Evolutionary conservation across 64 coral and sea anemone species (phyloP), one percentile per base, ranked within the genome.

Genomic region (Dendrophyllia cribrosa): DNA sequence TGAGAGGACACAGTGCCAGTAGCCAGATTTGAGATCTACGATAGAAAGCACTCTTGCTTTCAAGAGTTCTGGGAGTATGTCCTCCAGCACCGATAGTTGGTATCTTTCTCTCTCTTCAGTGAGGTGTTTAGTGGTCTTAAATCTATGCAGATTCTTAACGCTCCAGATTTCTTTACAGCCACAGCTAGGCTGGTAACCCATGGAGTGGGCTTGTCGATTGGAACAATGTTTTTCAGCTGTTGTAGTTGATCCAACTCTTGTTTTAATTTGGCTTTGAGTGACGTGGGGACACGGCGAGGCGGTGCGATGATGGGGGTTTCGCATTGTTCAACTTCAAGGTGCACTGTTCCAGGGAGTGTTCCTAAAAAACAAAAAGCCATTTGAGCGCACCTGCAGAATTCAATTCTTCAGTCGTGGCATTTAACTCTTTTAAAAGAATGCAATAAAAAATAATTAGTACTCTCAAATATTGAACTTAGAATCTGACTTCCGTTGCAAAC

Each of bases 251-350:
- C 70, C 59, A 92, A 24, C 13, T 86, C 48, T 63, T 67, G 26
- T 50, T 77, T 91, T 13, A 92, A 14, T 23, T 86, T 75, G 9
- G 8, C 45, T 66, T 92, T 92, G 19, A 93, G 72, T 7, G 56
- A 44, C 16, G 51, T 3, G 66, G 83, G 91, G 9, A 93, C 91
- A 19, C 82, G 10, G 15, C 75, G 8, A 13, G 74, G 48, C 19
- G 62, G 62, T 52, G 73, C 5, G 7, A 79, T 49, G 23, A 81
- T 75, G 13, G 64, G 88, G 22, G 88, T 81, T 90, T 50, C 23
- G 24, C 59, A 6, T 11, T 46, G 63, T 12, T 82, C 76, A 9
- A 72, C 74, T 71, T 82, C 77, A 24, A 91, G 25, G 22, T 73
- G 77, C 10, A 59, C 77, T 17, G 64, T 72, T 58, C 86, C 52